Base-by-base conservation (phyloP, 2,888 invertebrate species). In the Heliothis peltigera region DNA sequence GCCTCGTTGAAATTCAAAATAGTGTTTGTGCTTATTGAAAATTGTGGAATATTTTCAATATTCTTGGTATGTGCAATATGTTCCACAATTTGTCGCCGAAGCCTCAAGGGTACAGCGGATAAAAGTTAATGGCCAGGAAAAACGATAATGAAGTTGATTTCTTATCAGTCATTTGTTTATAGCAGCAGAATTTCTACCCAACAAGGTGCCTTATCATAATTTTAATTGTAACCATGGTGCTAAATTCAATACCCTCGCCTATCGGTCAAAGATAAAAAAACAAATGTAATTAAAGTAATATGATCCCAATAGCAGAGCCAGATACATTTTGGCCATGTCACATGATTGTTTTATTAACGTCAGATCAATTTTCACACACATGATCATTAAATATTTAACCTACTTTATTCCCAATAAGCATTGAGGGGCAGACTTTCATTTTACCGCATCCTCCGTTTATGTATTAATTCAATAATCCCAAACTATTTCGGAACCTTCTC, bases 251-350 rank as follows among this genome's bases (percentile, higher is more conserved):
- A 64, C n/a, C 28, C 55, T 12, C 42, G 1, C 15, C 6, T 54
- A 64, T 59, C 44, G 7, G 48, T 22, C n/a, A 17, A 19, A 43
- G 71, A 76, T 73, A 70, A 70, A 25, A 61, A 64, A 76, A 70
- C 73, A 73, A 76, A 73, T 70, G 73, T 70, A n/a, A 75, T 47
- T 49, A 35, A 63, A 18, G 75, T 56, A 64, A 75, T 55, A 44
- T 12, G 44, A 70, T 5, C 39, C 3, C 6, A 54, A 51, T 54
- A 54, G n/a, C 43, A 44, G 25, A 54, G 35, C 71, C 72, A 73
- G 76, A 70, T 18, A 58, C 57, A 55, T 57, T 73, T 76, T 59
- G 53, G 64, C 35, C 32, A 49, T 48, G 25, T 19, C 43, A 43
- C 12, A 53, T 53, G 52, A 53, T 69, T 53, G 53, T 48, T 69